Evolutionary conservation across 2,113 vertebrate species (phyloP).

Genomic region (Odocoileus virginianus): DNA sequence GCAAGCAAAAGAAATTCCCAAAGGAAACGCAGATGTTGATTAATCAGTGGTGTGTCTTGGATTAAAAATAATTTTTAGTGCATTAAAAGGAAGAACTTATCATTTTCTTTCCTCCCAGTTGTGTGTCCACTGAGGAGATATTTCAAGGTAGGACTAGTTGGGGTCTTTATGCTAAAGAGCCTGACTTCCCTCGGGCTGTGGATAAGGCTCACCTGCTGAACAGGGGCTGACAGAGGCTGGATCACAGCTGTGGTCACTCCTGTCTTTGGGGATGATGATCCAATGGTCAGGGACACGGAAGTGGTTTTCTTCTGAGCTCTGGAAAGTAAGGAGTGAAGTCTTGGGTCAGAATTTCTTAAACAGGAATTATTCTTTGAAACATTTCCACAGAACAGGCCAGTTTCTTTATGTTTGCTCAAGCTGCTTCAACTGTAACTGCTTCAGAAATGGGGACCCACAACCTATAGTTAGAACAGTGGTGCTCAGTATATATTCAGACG

Average conservation of each 20-base stretch:
- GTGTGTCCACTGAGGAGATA: background rate
- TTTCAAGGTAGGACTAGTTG: background rate
- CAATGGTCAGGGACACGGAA: constrained; percentile 95
- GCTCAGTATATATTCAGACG: background rate
- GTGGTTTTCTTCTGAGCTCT: constrained; percentile 96
- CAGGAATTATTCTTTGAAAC: background rate
- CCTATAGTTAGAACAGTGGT: background rate
- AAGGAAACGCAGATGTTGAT: background rate
- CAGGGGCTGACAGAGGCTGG: constrained; percentile 89
- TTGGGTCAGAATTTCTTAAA: background rate
- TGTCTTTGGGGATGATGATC: constrained; percentile 89
- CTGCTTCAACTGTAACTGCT: background rate
- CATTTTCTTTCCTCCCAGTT: background rate
- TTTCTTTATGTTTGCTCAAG: background rate
- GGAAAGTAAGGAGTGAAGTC: constrained; percentile 29
- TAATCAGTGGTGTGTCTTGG: background rate
- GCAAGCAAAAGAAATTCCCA: background rate
- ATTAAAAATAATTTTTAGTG: background rate
- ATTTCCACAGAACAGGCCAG: background rate
- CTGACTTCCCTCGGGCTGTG: rapidly evolving
- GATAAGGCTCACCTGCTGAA: constrained; percentile 76
- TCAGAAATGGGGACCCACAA: background rate
- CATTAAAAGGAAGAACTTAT: background rate
- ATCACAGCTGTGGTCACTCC: constrained; percentile 91
- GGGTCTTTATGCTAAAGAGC: background rate